Percentiles rank a stretch among this genome's conserved stretches.
Evolutionary conservation across 2,113 vertebrate species (phyloP).

Genomic region (Suricata suricatta): DNA sequence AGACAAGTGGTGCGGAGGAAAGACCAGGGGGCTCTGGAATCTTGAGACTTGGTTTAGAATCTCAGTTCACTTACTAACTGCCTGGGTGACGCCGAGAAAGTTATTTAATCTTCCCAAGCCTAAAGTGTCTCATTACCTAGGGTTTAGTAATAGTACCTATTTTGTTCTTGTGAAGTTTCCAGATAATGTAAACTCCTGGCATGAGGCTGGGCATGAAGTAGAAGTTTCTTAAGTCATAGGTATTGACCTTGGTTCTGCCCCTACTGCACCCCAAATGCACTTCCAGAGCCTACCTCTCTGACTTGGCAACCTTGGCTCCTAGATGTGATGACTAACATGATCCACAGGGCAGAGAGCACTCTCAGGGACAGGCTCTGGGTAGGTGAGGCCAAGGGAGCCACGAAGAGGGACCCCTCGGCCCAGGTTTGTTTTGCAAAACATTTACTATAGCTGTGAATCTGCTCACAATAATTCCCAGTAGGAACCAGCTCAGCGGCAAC

Average conservation of each 20-base stretch:
- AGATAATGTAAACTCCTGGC: neutral
- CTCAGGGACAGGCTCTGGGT: neutral
- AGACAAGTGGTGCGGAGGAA: neutral
- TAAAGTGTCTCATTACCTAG: neutral
- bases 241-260: neutral
- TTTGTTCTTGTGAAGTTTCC: neutral
- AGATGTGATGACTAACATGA: neutral
- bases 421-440: neutral
- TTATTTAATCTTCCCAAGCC: neutral
- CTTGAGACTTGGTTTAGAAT: neutral
- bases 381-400: neutral
- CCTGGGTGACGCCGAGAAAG: neutral
- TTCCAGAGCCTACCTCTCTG: neutral
- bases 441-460: neutral
- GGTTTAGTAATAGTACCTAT: neutral
- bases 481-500: neutral
- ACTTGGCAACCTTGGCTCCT: neutral
- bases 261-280: neutral
- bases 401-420: neutral
- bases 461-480: neutral
- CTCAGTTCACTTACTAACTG: neutral
- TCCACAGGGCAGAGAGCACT: neutral
- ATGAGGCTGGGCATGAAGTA: neutral
- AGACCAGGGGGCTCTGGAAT: neutral
- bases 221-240: neutral